Conservation (phyloP, 2,797 vertebrate genomes). For the Tenualosa thibaudeaui region DNA sequence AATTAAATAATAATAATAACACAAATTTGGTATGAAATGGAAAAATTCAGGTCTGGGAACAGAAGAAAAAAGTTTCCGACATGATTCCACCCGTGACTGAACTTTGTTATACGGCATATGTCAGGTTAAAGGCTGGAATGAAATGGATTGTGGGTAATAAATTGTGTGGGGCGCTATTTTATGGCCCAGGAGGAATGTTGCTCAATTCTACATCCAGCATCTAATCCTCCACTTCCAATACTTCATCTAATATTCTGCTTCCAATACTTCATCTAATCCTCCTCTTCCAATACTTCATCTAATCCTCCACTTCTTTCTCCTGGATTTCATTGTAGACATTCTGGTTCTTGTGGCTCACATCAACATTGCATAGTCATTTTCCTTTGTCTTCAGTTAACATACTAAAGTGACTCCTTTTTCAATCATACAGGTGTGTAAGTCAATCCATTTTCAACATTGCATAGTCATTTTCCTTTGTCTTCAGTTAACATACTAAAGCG, state of each 20-base stretch:
- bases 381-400: too few species aligned
- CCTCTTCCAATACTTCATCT: not conserved
- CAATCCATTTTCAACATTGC: not conserved
- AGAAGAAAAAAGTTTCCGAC: constrained; percentile 67
- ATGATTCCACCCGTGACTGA: constrained; percentile 50
- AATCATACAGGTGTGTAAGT: not conserved
- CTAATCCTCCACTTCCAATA: not conserved
- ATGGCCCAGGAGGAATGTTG: constrained; percentile 44
- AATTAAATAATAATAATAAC: constrained; percentile 60
- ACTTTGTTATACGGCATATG: constrained; percentile 43
- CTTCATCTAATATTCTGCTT: too few species aligned
- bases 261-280: too few species aligned
- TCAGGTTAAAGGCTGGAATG: constrained; percentile 49
- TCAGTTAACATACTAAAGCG: too few species aligned
- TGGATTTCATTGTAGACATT: not conserved
- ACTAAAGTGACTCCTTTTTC: not conserved
- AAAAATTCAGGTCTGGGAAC: constrained; percentile 68
- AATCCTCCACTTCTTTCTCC: not conserved
- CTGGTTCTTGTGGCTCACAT: not conserved
- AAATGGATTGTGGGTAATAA: constrained; percentile 42
- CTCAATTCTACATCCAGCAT: constrained; percentile 10
- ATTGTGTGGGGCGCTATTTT: constrained; percentile 42
- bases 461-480: too few species aligned
- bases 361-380: not conserved
- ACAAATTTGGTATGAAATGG: constrained; percentile 70